These are phyloP conservation scores for Myrmophylax atrothorax DNA, from an alignment of 2,113 vertebrate species.

Conservation along the genomic window DNA sequence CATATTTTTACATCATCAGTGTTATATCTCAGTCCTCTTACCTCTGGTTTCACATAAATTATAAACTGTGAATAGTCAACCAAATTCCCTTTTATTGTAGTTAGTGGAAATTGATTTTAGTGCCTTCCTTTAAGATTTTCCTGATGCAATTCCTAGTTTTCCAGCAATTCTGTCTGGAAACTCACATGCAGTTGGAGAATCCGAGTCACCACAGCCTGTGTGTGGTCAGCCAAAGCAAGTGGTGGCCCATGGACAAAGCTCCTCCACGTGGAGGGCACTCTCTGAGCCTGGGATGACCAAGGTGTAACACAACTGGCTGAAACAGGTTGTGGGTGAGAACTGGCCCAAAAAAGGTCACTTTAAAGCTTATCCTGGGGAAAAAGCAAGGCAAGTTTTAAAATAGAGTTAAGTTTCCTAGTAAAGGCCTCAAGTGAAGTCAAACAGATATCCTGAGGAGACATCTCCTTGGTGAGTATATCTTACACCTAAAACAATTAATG, in stretches of 20 bases:
- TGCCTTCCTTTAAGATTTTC: not conserved
- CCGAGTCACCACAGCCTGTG: not conserved
- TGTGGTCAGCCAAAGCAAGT: rapidly evolving
- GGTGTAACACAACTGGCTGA: not conserved
- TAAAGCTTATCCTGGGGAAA: not conserved
- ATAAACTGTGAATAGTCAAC: not conserved
- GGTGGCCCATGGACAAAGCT: not conserved
- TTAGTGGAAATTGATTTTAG: not conserved
- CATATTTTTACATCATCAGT: not conserved
- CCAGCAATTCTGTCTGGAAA: not conserved
- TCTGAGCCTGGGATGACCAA: rapidly evolving
- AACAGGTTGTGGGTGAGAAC: not conserved
- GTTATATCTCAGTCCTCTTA: not conserved
- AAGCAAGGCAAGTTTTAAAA: not conserved
- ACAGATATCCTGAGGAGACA: rapidly evolving
- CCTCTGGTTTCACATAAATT: not conserved
- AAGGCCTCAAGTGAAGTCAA: not conserved
- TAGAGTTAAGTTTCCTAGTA: not conserved
- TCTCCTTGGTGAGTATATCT: not conserved
- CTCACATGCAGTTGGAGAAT: not conserved
- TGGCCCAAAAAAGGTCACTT: not conserved
- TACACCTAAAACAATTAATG: not conserved
- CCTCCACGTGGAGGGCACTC: not conserved
- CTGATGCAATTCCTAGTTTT: not conserved
- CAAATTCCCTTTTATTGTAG: not conserved